Evolutionary conservation across 2,888 invertebrate species (phyloP), one percentile per base, ranked within the genome.

Genomic region (Sceliomorpha sp.): DNA sequence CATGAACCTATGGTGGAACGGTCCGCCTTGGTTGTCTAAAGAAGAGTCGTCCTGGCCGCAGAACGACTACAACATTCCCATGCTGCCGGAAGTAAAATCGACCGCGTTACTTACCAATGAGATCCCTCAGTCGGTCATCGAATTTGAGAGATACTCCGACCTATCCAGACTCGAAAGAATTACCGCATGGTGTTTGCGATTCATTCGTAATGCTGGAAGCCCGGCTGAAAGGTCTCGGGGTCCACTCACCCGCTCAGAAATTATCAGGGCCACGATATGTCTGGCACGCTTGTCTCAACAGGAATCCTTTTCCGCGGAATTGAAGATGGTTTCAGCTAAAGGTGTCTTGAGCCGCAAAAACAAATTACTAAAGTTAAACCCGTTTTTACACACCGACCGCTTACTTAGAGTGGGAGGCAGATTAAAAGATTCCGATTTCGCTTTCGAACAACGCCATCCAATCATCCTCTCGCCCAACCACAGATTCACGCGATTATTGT

Each of bases 331-430:
- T n/a, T n/a, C n/a, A n/a, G n/a, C n/a, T n/a, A n/a, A n/a, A n/a
- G n/a, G n/a, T n/a, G n/a, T n/a, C n/a, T n/a, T n/a, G n/a, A n/a
- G n/a, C n/a, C n/a, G n/a, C n/a, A 40, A 12, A 36, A 10, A 37
- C 20, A 36, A 26, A 14, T 1, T 56, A 0, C 5, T 7, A 10
- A 5, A 15, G n/a, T 29, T 70, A 6, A 31, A 37, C 24, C 73
- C 70, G 6, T 68, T 70, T 50, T 1, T 75, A 0, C 59, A 73
- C 14, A 14, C n/a, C 1, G 27, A 29, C 8, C 53, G 62, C 7
- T 9, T 60, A 7, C 10, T 75, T 4, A 48, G 73, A 26, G 67
- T 74, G 2, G 71, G 73, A 1, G 74, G 71, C 17, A 36, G 71
- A 17, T 37, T 73, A 1, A 6, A 12, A n/a, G 27, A 75, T 40